Conservation (phyloP, 2,797 vertebrate genomes). For the Valencia hispanica region DNA sequence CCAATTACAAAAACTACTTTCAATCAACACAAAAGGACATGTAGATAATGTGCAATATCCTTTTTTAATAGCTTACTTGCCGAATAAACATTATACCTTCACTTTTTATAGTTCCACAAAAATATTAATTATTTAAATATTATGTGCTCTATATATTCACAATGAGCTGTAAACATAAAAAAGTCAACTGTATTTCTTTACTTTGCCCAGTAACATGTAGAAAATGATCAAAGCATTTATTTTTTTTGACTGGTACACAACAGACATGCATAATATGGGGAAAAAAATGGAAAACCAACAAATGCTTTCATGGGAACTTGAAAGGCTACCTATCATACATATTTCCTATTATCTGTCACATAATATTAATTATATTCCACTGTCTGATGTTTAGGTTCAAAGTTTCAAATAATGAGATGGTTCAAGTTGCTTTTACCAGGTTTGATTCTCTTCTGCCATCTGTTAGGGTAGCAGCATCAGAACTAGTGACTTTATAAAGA, state of each 20-base stretch:
- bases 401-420: not conserved
- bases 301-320: not conserved
- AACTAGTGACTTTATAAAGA: not conserved
- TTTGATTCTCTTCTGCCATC: not conserved
- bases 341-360: not conserved
- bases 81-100: not conserved
- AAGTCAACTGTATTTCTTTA: not conserved
- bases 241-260: not conserved
- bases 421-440: not conserved
- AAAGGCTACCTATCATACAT: not conserved
- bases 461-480: not conserved
- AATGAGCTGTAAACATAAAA: not conserved
- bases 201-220: not conserved
- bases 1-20: not conserved
- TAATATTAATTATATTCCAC: not conserved
- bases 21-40: not conserved
- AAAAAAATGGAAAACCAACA: not conserved
- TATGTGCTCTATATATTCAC: not conserved
- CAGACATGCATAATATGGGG: not conserved
- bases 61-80: not conserved
- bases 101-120: not conserved
- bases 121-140: not conserved
- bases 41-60: not conserved
- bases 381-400: conserved; percentile 6
- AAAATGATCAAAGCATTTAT: not conserved